phyloP scores from a whole-genome alignment of 2,888 invertebrate species.

The Crepidodera aurea region DNA sequence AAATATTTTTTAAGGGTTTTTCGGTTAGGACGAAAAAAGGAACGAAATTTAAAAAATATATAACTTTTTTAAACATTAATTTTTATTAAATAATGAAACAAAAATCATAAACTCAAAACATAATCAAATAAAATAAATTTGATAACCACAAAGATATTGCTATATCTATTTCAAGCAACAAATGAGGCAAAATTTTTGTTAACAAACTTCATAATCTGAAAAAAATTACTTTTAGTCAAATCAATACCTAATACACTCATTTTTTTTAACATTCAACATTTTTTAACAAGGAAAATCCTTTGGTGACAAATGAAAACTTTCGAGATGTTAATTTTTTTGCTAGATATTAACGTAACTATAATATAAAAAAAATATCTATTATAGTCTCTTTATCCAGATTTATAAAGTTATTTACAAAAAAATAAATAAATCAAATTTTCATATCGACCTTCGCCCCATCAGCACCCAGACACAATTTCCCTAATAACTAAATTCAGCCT shows the following conservation, averaged over 20 bases:
- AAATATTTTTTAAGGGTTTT: too few relatives aligned
- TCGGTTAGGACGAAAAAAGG: too few relatives aligned
- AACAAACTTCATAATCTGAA: neutral
- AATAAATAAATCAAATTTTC: neutral
- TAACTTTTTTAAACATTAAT: neutral
- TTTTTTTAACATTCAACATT: too few relatives aligned
- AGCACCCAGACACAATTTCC: neutral
- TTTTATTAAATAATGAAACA: conserved; percentile 8
- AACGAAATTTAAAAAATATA: too few relatives aligned
- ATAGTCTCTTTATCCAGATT: too few relatives aligned
- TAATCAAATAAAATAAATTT: conserved; percentile 9
- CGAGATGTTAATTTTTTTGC: too few relatives aligned
- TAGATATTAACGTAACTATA: too few relatives aligned
- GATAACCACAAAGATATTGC: conserved; percentile 1
- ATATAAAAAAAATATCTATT: too few relatives aligned
- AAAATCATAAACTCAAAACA: conserved; percentile 14
- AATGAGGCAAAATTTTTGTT: neutral
- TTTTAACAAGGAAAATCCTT: too few relatives aligned
- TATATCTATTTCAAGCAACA: neutral
- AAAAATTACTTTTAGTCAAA: too few relatives aligned
- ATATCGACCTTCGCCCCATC: neutral
- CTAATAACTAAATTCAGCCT: conserved; percentile 24
- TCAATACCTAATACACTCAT: too few relatives aligned
- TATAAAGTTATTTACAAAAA: neutral
- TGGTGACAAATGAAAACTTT: too few relatives aligned